These are phyloP conservation scores for Catamblyrhynchus diadema DNA, from an alignment of 2,797 vertebrate species.

Conservation along the genomic window DNA sequence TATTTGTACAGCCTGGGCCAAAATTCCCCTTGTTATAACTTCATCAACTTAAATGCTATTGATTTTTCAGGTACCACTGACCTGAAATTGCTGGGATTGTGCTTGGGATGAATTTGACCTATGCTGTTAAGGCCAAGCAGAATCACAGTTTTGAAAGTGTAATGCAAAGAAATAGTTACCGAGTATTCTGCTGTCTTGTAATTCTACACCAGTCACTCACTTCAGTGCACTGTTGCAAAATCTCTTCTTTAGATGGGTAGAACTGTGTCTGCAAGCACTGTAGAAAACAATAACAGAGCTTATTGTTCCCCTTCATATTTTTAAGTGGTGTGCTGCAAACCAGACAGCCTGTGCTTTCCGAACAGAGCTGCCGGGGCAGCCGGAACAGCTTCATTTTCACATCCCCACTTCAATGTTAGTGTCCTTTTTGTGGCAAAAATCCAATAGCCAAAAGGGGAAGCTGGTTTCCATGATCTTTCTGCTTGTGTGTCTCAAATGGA, in stretches of 20 bases:
- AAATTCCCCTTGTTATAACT: conserved; percentile 7
- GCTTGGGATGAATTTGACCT: conserved; percentile 32
- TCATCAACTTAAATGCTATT: conserved; percentile 46
- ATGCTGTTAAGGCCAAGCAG: neutral
- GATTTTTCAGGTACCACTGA: conserved; percentile 46
- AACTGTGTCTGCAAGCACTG: neutral
- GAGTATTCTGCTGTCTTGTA: neutral
- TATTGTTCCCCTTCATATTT: conserved; percentile 10
- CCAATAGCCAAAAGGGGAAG: neutral
- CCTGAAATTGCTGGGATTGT: neutral
- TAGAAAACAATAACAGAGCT: conserved; percentile 1
- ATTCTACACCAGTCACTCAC: conserved; percentile 21
- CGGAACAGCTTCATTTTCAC: neutral
- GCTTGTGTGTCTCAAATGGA: neutral
- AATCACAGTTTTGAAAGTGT: neutral
- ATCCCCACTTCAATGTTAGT: neutral
- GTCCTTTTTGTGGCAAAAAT: neutral
- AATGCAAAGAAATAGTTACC: conserved; percentile 26
- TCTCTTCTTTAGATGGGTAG: neutral
- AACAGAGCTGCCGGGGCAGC: neutral
- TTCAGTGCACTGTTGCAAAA: neutral
- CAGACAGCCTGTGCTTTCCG: neutral
- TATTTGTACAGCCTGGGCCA: neutral
- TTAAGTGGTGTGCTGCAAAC: neutral
- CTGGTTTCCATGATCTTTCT: neutral